These are phyloP conservation scores for Thecophora atra DNA, from an alignment of 2,888 invertebrate species.

Conservation along the genomic window DNA sequence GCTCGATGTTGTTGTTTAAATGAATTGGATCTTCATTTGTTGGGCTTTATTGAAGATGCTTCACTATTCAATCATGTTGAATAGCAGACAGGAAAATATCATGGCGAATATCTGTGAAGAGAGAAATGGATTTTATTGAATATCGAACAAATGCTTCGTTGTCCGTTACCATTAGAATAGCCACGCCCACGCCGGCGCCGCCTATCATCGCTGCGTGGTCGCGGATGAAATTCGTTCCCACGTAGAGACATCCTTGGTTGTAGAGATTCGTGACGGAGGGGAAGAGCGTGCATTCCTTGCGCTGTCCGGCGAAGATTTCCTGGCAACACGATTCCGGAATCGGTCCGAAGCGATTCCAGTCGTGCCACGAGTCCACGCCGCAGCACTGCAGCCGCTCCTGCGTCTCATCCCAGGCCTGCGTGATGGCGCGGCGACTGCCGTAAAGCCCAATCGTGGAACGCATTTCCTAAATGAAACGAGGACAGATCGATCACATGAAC, in stretches of 20 bases:
- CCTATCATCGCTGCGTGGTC: slow-evolving; percentile 84
- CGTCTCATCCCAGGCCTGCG: slow-evolving; percentile 87
- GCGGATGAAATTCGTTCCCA: slow-evolving; percentile 76
- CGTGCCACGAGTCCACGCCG: slow-evolving; percentile 78
- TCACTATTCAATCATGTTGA: slow-evolving; percentile 80
- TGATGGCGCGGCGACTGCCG: slow-evolving; percentile 75
- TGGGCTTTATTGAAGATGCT: no score
- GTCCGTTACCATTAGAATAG: slow-evolving; percentile 80
- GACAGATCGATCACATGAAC: no score
- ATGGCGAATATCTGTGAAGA: slow-evolving; percentile 82
- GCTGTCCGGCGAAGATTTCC: slow-evolving; percentile 69
- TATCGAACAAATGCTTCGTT: neutral
- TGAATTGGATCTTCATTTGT: no score
- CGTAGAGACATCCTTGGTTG: slow-evolving; percentile 79
- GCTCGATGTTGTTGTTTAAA: neutral
- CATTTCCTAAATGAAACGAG: slow-evolving; percentile 71
- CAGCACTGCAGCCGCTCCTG: slow-evolving; percentile 87
- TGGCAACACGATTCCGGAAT: slow-evolving; percentile 83
- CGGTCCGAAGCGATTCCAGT: slow-evolving; percentile 79
- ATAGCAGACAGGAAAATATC: slow-evolving; percentile 84
- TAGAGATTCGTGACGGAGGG: slow-evolving; percentile 67
- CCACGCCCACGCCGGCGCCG: slow-evolving; percentile 82
- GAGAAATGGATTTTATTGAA: slow-evolving; percentile 47
- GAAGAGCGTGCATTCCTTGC: slow-evolving; percentile 62
- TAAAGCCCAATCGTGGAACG: slow-evolving; percentile 79